Percentiles rank a stretch among this genome's conserved stretches.
These are phyloP conservation scores for Pristionchus pacificus DNA, from an alignment of 1,140 invertebrate species.

Conservation along the genomic window DNA sequence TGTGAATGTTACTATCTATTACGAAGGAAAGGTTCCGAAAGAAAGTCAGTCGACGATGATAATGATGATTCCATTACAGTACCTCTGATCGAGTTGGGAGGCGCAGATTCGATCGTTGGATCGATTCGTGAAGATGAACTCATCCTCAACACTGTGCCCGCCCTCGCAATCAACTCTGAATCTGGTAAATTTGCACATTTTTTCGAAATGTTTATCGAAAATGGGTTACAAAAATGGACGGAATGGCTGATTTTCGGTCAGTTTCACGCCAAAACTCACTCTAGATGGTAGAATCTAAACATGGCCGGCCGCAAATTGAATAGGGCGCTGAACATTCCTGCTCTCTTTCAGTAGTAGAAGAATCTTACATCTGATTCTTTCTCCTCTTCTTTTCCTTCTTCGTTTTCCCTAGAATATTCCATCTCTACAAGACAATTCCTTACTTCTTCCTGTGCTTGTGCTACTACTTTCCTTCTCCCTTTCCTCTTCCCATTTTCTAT, in stretches of 20 bases:
- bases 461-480: neutral
- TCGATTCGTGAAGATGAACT: constrained; percentile 49
- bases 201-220: constrained; percentile 11
- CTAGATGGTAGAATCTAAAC: too few species aligned
- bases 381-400: constrained; percentile 9
- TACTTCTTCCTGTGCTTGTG: constrained; percentile 14
- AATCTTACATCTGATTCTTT: too few species aligned
- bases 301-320: too few species aligned
- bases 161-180: constrained; percentile 45
- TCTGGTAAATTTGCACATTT: constrained; percentile 40
- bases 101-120: constrained; percentile 51
- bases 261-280: constrained; percentile 14
- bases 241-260: too few species aligned
- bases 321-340: too few species aligned
- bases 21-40: constrained; percentile 1
- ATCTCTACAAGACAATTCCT: constrained; percentile 14
- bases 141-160: constrained; percentile 50
- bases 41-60: neutral
- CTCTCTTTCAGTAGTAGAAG: too few species aligned
- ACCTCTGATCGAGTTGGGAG: constrained; percentile 50
- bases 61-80: constrained; percentile 22
- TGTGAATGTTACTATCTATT: constrained; percentile 11
- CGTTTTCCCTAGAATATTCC: constrained; percentile 10
- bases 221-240: constrained; percentile 15
- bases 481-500: neutral